Conservation (phyloP, 1,140 invertebrate genomes). For the Planococcus citri region DNA sequence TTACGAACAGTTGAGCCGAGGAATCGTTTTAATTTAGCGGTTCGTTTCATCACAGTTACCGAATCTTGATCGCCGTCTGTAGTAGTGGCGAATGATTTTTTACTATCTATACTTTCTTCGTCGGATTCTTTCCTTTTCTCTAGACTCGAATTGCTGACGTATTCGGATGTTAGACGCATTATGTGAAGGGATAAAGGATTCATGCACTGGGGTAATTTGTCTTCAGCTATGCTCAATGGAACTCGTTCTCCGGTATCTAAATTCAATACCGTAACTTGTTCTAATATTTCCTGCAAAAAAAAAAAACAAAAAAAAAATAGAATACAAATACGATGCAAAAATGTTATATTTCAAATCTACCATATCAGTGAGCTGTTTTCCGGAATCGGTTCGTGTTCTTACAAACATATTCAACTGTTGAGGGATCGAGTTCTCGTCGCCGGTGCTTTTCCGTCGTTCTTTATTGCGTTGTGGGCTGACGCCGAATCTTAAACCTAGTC, state of each 20-base stretch:
- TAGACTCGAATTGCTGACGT: conserved; percentile 58
- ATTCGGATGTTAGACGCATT: conserved; percentile 82
- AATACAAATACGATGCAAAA: neutral
- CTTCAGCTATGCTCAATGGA: conserved; percentile 76
- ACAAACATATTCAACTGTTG: conserved; percentile 62
- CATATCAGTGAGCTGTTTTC: conserved; percentile 68
- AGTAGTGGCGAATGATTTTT: conserved; percentile 46
- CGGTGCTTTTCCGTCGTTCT: conserved; percentile 56
- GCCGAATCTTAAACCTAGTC: conserved; percentile 31
- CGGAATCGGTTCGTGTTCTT: conserved; percentile 67
- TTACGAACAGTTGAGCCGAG: conserved; percentile 74
- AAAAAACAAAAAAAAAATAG: conserved; percentile 1
- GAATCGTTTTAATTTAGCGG: conserved; percentile 64
- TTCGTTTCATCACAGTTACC: conserved; percentile 39
- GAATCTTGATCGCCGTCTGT: conserved; percentile 38
- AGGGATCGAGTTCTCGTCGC: conserved; percentile 44
- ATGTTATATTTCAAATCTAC: conserved; percentile 31
- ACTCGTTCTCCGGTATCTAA: conserved; percentile 84
- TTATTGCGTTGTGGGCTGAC: conserved; percentile 37
- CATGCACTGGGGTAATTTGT: conserved; percentile 78
- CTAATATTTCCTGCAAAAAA: conserved; percentile 71
- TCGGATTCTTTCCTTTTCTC: conserved; percentile 67
- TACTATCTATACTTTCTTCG: conserved; percentile 69
- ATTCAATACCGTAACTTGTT: conserved; percentile 84
- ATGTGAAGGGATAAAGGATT: conserved; percentile 82